Base-by-base conservation (phyloP, 2,888 invertebrate species). In the Peribatodes rhomboidaria region DNA sequence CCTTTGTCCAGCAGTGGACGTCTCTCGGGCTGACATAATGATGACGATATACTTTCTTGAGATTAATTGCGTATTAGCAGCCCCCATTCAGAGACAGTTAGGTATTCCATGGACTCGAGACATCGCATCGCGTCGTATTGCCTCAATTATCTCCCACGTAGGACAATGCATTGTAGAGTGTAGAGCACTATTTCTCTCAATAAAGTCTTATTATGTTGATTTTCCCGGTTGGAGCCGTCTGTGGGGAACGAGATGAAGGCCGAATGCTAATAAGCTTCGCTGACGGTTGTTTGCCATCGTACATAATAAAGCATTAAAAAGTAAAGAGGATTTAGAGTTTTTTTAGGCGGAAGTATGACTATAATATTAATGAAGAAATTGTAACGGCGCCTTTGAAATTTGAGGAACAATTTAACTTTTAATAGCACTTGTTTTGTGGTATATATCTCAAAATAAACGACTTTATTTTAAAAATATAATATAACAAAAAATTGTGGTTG, bases 201-300 rank as follows among this genome's bases (percentile, higher is more conserved):
- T 50, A 50, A 35, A 16, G 39, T 39, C 39, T 41, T 39, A 53
- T 37, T 39, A 53, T 39, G 20, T 20, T 53, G 37, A 53, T 41
- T 3, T 53, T 53, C 13, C 53, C 10, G 13, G 50, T 18, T 39
- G 18, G 39, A 41, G 33, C n/a, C 33, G 42, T 42, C 58, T 42
- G 1, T 42, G 31, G 49, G 50, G 58, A 59, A 33, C 33, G 13
- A 13, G 14, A 22, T 10, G 27, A 57, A 47, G 42, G 37, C 46
- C 33, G 42, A 33, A 59, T 27, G 31, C 13, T 59, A 59, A 57
- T 57, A 49, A 41, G 50, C 50, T 33, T 59, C 20, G 14, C 33
- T 6, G 16, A 18, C 18, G 2, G 16, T 11, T 53, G 22, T 53
- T 27, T 41, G 22, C 53, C 39, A 41, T 39, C 9, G 4, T 39